A percentile compares a stretch with the other conserved stretches of the same genome.
phyloP scores from a whole-genome alignment of 2,113 vertebrate genomes.

The Ursus arctos region DNA sequence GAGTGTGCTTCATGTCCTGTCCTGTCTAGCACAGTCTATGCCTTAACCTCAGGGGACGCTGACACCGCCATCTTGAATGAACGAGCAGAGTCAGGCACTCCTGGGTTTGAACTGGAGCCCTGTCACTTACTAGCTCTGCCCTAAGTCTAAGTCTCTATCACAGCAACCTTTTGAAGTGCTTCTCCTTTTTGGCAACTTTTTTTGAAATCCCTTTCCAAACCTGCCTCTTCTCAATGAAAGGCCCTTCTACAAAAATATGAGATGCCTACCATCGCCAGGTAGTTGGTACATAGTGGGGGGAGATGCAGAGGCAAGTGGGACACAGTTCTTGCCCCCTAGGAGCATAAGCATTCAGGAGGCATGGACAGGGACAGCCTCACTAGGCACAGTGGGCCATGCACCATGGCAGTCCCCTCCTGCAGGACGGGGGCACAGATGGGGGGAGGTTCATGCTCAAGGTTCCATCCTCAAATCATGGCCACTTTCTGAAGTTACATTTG shows the following conservation, averaged over 20 bases:
- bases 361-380: not conserved
- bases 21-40: not conserved
- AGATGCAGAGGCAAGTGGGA: not conserved
- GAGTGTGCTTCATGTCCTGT: not conserved
- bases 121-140: not conserved
- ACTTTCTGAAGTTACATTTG: not conserved
- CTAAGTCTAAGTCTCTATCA: not conserved
- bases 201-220: not conserved
- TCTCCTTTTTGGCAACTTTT: not conserved
- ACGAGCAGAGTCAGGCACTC: too few species aligned
- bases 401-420: not conserved
- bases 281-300: not conserved
- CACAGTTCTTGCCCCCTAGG: not conserved
- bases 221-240: not conserved
- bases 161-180: not conserved
- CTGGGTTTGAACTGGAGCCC: not conserved
- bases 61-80: not conserved
- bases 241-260: not conserved
- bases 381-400: accelerated
- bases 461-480: not conserved
- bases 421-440: not conserved
- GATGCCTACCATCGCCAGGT: not conserved
- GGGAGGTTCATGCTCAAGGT: accelerated
- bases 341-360: not conserved
- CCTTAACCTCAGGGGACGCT: not conserved